Evolutionary conservation across 2,888 invertebrate genomes (phyloP).

Genomic region (Volucella inflata): DNA sequence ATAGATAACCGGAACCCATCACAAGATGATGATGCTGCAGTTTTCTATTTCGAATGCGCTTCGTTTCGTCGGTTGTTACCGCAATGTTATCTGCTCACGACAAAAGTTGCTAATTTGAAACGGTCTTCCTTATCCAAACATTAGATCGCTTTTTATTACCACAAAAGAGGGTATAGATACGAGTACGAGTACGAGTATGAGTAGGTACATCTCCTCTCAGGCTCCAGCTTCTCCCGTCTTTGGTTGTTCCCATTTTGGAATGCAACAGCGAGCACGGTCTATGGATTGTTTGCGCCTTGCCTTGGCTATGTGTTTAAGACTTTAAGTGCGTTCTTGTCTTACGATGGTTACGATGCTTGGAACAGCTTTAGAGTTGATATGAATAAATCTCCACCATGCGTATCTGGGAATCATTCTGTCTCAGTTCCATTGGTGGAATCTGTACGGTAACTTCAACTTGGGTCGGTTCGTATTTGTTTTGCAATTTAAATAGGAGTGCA

Average conservation of each 20-base stretch:
- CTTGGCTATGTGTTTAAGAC: slow-evolving; percentile 15
- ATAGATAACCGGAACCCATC: slow-evolving; percentile 61
- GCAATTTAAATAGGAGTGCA: slow-evolving; percentile 69
- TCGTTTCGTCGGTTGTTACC: slow-evolving; percentile 11
- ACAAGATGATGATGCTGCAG: slow-evolving; percentile 19
- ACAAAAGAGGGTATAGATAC: slow-evolving; percentile 22
- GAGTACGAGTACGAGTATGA: not conserved
- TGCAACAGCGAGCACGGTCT: slow-evolving; percentile 47
- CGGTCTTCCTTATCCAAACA: slow-evolving; percentile 73
- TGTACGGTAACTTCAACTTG: slow-evolving; percentile 33
- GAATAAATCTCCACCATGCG: slow-evolving; percentile 65
- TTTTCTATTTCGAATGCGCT: slow-evolving; percentile 50
- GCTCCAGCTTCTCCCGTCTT: not conserved
- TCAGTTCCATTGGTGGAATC: not conserved
- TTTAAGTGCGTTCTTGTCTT: slow-evolving; percentile 63
- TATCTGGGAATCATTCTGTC: slow-evolving; percentile 16
- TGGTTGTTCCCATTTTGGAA: slow-evolving; percentile 25
- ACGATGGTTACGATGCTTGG: slow-evolving; percentile 3
- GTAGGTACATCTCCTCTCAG: not conserved
- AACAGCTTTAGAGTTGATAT: slow-evolving; percentile 29
- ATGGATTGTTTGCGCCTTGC: slow-evolving; percentile 55
- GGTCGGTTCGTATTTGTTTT: slow-evolving; percentile 48
- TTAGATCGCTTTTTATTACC: slow-evolving; percentile 71
- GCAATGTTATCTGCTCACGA: slow-evolving; percentile 59
- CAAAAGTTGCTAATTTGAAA: slow-evolving; percentile 74